Percentiles rank a stretch among this genome's conserved stretches.
Evolutionary conservation across 2,888 invertebrate species (phyloP).

Genomic region (Caprella mutica): DNA sequence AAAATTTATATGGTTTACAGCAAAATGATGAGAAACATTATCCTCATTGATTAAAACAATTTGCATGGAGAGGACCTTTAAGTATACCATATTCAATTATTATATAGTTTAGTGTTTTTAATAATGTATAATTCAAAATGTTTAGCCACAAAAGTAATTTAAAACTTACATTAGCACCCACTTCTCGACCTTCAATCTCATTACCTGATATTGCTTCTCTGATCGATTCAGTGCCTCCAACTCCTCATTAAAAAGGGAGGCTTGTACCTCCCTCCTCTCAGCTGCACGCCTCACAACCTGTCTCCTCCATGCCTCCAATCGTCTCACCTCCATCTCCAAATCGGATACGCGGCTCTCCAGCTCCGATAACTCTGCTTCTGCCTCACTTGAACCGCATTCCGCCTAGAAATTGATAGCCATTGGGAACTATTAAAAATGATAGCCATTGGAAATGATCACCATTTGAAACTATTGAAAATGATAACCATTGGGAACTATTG

Average conservation of each 20-base stretch:
- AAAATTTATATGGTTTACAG: no score
- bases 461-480: no score
- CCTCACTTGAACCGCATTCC: constrained; percentile 24
- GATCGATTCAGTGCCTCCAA: constrained; percentile 26
- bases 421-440: not conserved
- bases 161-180: no score
- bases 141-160: no score
- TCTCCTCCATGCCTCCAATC: constrained; percentile 29
- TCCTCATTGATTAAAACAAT: no score
- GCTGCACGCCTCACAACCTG: constrained; percentile 24
- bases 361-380: constrained; percentile 19
- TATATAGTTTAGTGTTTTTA: no score
- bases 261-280: constrained; percentile 25
- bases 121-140: no score
- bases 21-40: no score
- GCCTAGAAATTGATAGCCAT: not conserved
- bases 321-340: constrained; percentile 25
- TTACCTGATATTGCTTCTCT: constrained; percentile 32
- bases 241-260: constrained; percentile 25
- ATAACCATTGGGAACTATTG: no score
- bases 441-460: not conserved
- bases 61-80: no score
- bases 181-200: no score
- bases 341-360: constrained; percentile 24
- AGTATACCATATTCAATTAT: no score